Percentiles rank a stretch among this genome's conserved stretches.
Conservation (phyloP, 2,888 invertebrate genomes). For the Ypsolopha sequella region DNA sequence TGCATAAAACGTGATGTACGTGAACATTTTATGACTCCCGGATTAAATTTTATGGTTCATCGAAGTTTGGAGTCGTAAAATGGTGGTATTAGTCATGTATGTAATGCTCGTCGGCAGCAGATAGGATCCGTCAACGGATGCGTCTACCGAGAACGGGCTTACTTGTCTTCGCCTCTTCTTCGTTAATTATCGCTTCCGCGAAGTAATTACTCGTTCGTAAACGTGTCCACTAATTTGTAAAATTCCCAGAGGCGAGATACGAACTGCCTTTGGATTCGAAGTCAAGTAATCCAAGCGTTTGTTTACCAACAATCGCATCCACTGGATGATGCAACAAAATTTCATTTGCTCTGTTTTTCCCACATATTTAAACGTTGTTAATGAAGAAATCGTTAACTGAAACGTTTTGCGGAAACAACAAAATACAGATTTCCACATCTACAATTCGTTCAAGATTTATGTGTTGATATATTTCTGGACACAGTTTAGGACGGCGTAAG, state of each 20-base stretch:
- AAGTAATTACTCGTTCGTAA: slow-evolving; percentile 13
- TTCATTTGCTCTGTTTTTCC: not conserved
- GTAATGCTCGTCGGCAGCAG: slow-evolving; percentile 19
- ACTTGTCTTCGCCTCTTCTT: slow-evolving; percentile 33
- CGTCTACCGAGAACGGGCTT: slow-evolving; percentile 22
- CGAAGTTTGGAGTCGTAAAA: slow-evolving; percentile 37
- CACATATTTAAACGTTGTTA: not conserved
- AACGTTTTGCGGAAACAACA: not conserved
- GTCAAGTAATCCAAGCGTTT: not conserved
- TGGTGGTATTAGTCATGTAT: slow-evolving; percentile 40
- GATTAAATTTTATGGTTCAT: slow-evolving; percentile 41
- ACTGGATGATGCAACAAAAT: not conserved
- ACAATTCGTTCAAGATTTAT: slow-evolving; percentile 1
- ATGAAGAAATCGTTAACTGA: not conserved
- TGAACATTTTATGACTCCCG: slow-evolving; percentile 24
- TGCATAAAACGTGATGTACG: slow-evolving; percentile 4
- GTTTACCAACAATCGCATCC: slow-evolving; percentile 1
- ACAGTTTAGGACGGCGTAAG: not conserved
- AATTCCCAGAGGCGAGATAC: not conserved
- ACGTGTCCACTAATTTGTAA: slow-evolving; percentile 14
- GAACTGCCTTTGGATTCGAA: not conserved
- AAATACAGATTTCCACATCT: not conserved
- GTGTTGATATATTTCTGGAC: not conserved
- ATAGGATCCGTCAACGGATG: slow-evolving; percentile 37
- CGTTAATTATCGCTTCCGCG: slow-evolving; percentile 48